Evolutionary conservation across 2,888 invertebrate genomes (phyloP).

Genomic region (Oxycera nigricornis): DNA sequence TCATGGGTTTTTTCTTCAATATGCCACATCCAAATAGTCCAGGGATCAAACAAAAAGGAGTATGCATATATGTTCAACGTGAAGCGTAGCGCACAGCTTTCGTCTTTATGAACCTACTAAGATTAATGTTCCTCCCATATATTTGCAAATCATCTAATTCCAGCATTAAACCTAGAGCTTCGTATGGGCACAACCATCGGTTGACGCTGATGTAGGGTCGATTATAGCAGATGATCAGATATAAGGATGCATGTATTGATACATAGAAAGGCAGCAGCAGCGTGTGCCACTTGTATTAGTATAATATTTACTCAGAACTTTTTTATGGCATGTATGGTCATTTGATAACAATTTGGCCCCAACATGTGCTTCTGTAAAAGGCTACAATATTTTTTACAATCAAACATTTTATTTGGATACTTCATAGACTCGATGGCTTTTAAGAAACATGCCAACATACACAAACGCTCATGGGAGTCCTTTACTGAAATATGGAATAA

Average conservation of each 20-base stretch:
- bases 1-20: not conserved
- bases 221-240: not conserved
- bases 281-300: slow-evolving; percentile 4
- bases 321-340: slow-evolving; percentile 26
- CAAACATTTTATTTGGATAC: not conserved
- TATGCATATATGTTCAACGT: not conserved
- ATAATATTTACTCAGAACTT: not conserved
- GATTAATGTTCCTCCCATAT: slow-evolving; percentile 26
- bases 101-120: slow-evolving; percentile 28
- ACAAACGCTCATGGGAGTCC: too few relatives aligned
- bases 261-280: slow-evolving; percentile 6
- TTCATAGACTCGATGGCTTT: too few relatives aligned
- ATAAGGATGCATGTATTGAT: not conserved
- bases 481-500: too few relatives aligned
- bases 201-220: not conserved
- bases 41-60: not conserved
- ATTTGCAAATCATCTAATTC: not conserved
- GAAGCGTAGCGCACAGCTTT: not conserved
- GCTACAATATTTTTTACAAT: not conserved
- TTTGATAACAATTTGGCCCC: slow-evolving; percentile 8
- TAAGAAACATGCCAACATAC: too few relatives aligned
- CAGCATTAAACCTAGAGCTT: not conserved
- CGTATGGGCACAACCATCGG: not conserved
- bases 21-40: not conserved
- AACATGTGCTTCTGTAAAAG: slow-evolving; percentile 15